These are phyloP conservation scores for Norana najaformis DNA, from an alignment of 2,888 invertebrate genomes.

Conservation along the genomic window DNA sequence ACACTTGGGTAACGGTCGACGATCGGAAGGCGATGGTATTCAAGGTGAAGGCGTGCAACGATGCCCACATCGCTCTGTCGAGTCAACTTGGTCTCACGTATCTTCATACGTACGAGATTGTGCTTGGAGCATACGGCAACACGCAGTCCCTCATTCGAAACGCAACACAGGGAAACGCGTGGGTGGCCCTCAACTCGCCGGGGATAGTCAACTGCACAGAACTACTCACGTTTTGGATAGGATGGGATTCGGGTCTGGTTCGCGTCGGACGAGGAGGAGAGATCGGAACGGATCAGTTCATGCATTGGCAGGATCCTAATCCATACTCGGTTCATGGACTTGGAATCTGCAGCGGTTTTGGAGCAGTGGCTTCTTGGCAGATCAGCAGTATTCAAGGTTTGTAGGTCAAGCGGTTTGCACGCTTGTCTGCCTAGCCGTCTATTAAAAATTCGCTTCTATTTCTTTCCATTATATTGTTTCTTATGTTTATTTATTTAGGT, in stretches of 20 bases:
- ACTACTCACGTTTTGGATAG: conserved; percentile 33
- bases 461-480: not conserved
- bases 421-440: not conserved
- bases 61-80: conserved; percentile 34
- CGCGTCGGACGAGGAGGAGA: conserved; percentile 32
- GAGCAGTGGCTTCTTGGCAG: conserved; percentile 22
- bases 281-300: conserved; percentile 5
- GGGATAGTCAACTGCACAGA: conserved; percentile 32
- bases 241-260: conserved; percentile 28
- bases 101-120: conserved; percentile 30
- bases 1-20: conserved; percentile 18
- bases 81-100: conserved; percentile 22
- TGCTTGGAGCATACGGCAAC: conserved; percentile 32
- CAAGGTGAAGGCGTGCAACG: conserved; percentile 36
- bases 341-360: conserved; percentile 22
- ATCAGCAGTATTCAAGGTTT: conserved; percentile 24
- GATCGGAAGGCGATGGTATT: conserved; percentile 27
- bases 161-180: not conserved
- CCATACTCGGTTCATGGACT: conserved; percentile 21
- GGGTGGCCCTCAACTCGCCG: conserved; percentile 17
- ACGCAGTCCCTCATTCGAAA: conserved; percentile 25
- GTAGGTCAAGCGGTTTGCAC: not conserved
- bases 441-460: not conserved
- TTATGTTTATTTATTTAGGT: not conserved
- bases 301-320: conserved; percentile 30